Evolutionary conservation across 1,140 invertebrate species (phyloP), one percentile per base, ranked within the genome.

Genomic region (Drosophila lacteicornis): DNA sequence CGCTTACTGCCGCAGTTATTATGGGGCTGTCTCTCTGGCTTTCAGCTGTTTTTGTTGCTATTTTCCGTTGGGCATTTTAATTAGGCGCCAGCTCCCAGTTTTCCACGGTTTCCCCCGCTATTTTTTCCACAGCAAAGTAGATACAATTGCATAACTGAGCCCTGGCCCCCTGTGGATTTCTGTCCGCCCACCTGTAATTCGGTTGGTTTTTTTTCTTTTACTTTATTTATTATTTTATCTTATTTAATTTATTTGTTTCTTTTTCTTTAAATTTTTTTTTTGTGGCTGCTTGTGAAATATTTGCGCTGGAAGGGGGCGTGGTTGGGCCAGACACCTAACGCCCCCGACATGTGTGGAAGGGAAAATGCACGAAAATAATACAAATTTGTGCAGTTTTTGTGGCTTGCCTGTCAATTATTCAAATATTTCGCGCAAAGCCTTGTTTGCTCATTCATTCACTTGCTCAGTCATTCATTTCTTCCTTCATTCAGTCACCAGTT

Each of bases 341-440:
- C 36, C 36, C 80, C 57, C 43, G 33, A 33, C 70, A 43, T 56
- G 38, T 40, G 36, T 42, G 19, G 12, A 40, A 40, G 13, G 56
- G 38, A 17, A 45, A 51, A 70, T 38, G 40, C 61, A 30, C 45
- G 47, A 36, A 69, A 69, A 38, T 45, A 53, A 70, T 55, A 67
- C 58, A 74, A 62, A 69, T 79, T 73, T 73, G 40, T 60, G 59
- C 59, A 83, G 49, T 82, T 79, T 38, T 80, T 78, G 27, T 40
- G 59, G 56, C 45, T 49, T 27, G 53, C 61, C 59, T 84, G 80
- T 79, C 82, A 81, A 85, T 85, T 85, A 85, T 85, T 86, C 69
- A 86, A 73, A 71, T 79, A 83, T 78, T 58, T 79, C 47, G 68
- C 57, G 17, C 66, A 40, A n/a, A 30, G 46, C 38, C 30, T 51